phyloP scores from a whole-genome alignment of 2,797 vertebrate genomes.

The Acestrorhynchus altus region DNA sequence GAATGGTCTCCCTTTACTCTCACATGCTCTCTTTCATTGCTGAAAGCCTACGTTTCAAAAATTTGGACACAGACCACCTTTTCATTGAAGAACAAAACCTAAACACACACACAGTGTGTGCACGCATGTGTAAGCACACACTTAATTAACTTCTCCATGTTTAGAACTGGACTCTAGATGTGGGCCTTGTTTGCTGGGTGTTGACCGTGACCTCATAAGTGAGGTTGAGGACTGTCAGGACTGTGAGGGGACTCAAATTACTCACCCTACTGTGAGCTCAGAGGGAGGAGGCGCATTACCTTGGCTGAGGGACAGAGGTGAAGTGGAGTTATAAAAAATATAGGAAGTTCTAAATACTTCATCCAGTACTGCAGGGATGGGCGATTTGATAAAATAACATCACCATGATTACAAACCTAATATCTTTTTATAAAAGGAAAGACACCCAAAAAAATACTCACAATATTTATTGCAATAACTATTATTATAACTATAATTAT shows the following conservation, averaged over 20 bases:
- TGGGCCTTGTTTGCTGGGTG: neutral
- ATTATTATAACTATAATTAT: no score
- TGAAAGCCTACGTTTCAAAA: slow-evolving; percentile 16
- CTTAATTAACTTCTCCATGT: slow-evolving; percentile 7
- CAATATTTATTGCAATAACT: no score
- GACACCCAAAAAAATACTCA: no score
- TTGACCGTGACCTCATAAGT: neutral
- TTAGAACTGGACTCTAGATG: neutral
- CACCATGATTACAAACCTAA: no score
- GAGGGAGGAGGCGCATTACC: neutral
- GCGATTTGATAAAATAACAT: no score
- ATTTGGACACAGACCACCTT: neutral
- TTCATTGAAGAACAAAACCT: neutral
- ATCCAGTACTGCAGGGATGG: no score
- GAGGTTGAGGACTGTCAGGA: neutral
- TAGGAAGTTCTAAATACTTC: no score
- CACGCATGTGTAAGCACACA: neutral
- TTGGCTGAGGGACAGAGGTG: neutral
- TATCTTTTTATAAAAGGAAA: no score
- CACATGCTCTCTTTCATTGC: slow-evolving; percentile 1
- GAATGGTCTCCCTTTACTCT: slow-evolving; percentile 12
- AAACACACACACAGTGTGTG: neutral
- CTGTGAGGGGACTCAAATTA: neutral
- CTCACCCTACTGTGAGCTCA: neutral
- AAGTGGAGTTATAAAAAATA: no score